Percentiles rank a stretch among this genome's conserved stretches.
These are phyloP conservation scores for Morpho helenor DNA, from an alignment of 2,888 invertebrate genomes.

Conservation along the genomic window DNA sequence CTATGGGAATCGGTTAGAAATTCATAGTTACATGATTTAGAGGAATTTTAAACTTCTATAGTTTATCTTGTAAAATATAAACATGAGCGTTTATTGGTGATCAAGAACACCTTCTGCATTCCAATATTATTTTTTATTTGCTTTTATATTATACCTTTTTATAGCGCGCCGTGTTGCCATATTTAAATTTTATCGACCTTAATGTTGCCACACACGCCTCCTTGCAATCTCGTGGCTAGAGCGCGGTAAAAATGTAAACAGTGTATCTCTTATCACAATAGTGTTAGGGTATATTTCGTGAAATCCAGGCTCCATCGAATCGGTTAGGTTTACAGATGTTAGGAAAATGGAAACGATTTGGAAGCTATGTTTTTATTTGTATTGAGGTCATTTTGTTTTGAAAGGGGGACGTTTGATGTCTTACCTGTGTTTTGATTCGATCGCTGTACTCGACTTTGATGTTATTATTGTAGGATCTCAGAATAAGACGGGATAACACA, in stretches of 20 bases:
- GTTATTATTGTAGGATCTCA: constrained; percentile 15
- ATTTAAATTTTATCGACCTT: constrained; percentile 78
- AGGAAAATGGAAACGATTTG: constrained; percentile 69
- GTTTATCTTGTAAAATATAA: background rate
- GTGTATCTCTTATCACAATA: constrained; percentile 26
- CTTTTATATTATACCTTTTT: constrained; percentile 68
- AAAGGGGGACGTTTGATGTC: constrained; percentile 54
- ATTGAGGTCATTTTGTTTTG: constrained; percentile 62
- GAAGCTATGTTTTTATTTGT: constrained; percentile 76
- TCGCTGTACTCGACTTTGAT: constrained; percentile 21
- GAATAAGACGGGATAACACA: constrained; percentile 21
- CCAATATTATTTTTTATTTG: constrained; percentile 37
- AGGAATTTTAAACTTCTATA: too few relatives aligned
- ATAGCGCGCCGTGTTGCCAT: constrained; percentile 68
- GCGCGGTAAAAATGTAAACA: constrained; percentile 36
- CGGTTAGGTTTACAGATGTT: constrained; percentile 54
- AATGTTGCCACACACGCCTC: constrained; percentile 74
- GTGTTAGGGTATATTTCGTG: constrained; percentile 34
- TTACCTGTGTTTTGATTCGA: constrained; percentile 68
- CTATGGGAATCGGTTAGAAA: too few relatives aligned
- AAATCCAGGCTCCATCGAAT: constrained; percentile 17
- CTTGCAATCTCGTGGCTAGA: constrained; percentile 71
- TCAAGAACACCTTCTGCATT: constrained; percentile 1
- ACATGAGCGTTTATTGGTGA: constrained; percentile 1
- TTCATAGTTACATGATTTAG: too few relatives aligned